A percentile compares a stretch with the other conserved stretches of the same genome.
Evolutionary conservation across 2,113 vertebrate genomes (phyloP).

Genomic region (Psilopsiagon aurifrons): DNA sequence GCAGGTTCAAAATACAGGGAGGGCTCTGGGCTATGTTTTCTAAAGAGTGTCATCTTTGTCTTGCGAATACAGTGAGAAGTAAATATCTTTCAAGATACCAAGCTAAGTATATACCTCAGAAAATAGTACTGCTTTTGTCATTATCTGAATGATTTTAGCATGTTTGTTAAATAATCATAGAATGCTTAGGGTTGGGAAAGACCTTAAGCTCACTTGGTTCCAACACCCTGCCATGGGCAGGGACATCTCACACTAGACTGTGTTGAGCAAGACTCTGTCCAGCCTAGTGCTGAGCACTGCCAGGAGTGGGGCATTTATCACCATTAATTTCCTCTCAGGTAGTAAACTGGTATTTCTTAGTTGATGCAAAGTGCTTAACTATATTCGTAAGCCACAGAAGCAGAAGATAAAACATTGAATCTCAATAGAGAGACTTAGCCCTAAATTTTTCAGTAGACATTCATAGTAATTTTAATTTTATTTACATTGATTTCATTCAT

Average conservation of each 20-base stretch:
- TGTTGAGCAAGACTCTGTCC: background rate
- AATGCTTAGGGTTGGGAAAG: background rate
- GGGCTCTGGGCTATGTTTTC: background rate
- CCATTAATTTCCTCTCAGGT: background rate
- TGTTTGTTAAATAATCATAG: background rate
- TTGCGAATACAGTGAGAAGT: background rate
- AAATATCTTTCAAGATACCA: background rate
- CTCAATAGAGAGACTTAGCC: background rate
- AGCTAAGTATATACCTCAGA: background rate
- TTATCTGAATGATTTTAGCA: background rate
- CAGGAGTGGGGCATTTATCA: background rate
- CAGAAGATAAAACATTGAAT: background rate
- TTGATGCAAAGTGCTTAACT: background rate
- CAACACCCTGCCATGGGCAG: background rate
- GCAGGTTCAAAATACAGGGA: background rate
- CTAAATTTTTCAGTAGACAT: background rate
- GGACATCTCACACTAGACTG: background rate
- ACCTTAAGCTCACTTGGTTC: background rate
- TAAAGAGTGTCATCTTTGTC: background rate
- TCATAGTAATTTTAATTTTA: background rate
- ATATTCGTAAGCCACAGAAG: background rate
- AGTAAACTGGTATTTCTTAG: background rate
- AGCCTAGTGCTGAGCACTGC: background rate
- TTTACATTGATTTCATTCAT: background rate
- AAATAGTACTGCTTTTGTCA: background rate